phyloP scores from a whole-genome alignment of 2,888 invertebrate species.

The Ornithoptera alexandrae region DNA sequence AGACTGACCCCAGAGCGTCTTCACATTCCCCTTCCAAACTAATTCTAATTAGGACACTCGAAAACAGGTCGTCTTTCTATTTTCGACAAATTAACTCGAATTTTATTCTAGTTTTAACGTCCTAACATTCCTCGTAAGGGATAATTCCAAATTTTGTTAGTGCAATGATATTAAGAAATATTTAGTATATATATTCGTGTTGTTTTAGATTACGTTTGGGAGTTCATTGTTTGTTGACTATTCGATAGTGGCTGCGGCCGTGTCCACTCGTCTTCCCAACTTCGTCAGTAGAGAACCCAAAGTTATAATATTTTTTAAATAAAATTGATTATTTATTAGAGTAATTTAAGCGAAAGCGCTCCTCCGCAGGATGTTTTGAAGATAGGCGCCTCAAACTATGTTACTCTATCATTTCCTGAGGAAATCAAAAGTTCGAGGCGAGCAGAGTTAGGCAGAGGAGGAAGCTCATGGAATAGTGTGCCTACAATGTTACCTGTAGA shows the following conservation, averaged over 20 bases:
- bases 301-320: conserved; percentile 57
- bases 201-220: conserved; percentile 29
- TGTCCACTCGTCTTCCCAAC: conserved; percentile 71
- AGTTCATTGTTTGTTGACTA: conserved; percentile 27
- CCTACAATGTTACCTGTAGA: conserved; percentile 80
- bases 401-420: neutral
- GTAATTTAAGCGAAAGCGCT: conserved; percentile 42
- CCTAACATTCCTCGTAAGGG: conserved; percentile 71
- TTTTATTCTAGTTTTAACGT: conserved; percentile 64
- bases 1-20: conserved; percentile 65
- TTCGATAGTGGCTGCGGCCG: conserved; percentile 47
- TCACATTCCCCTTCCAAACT: conserved; percentile 4
- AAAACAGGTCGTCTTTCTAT: conserved; percentile 15
- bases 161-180: conserved; percentile 70
- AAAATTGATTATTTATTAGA: conserved; percentile 62
- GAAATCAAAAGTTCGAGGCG: conserved; percentile 27
- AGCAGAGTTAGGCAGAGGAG: conserved; percentile 51
- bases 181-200: conserved; percentile 43
- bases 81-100: conserved; percentile 58
- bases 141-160: conserved; percentile 75
- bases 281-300: conserved; percentile 69
- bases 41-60: neutral
- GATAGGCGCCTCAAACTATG: conserved; percentile 31
- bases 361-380: conserved; percentile 23
- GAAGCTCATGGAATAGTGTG: conserved; percentile 74